A percentile compares a stretch with the other conserved stretches of the same genome.
These are phyloP conservation scores for Diaperis boleti DNA, from an alignment of 2,888 invertebrate species.

Conservation along the genomic window DNA sequence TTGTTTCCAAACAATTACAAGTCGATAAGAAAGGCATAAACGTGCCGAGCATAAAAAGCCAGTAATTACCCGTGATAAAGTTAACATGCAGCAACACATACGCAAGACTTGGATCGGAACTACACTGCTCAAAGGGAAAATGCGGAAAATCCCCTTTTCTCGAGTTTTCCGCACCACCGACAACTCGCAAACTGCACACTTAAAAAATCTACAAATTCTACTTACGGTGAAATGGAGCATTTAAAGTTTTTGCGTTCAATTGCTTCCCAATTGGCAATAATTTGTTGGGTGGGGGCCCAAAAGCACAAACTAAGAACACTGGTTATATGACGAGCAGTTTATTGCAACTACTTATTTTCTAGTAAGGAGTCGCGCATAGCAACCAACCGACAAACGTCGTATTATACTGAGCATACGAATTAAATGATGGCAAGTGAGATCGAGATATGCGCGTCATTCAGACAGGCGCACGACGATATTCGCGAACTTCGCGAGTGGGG, in stretches of 20 bases:
- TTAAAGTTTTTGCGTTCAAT: slow-evolving; percentile 13
- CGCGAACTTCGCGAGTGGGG: slow-evolving; percentile 46
- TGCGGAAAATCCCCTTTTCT: slow-evolving; percentile 9
- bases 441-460: slow-evolving; percentile 53
- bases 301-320: slow-evolving; percentile 41
- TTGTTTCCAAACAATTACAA: slow-evolving; percentile 40
- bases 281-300: slow-evolving; percentile 32
- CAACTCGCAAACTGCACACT: slow-evolving; percentile 35
- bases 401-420: slow-evolving; percentile 47
- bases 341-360: slow-evolving; percentile 43
- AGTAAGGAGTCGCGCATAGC: slow-evolving; percentile 54
- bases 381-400: slow-evolving; percentile 57
- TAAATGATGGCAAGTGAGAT: slow-evolving; percentile 51
- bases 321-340: slow-evolving; percentile 40
- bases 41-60: slow-evolving; percentile 42
- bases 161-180: slow-evolving; percentile 32
- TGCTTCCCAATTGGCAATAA: slow-evolving; percentile 19
- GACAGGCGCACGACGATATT: slow-evolving; percentile 53
- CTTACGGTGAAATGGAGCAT: slow-evolving; percentile 7
- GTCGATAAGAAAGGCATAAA: slow-evolving; percentile 45
- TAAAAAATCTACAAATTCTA: slow-evolving; percentile 18
- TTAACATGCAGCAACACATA: slow-evolving; percentile 8
- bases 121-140: slow-evolving; percentile 3
- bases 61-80: slow-evolving; percentile 35
- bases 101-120: neutral